Evolutionary conservation across 2,888 invertebrate genomes (phyloP), one percentile per base, ranked within the genome.

Genomic region (Latrodectus elegans): DNA sequence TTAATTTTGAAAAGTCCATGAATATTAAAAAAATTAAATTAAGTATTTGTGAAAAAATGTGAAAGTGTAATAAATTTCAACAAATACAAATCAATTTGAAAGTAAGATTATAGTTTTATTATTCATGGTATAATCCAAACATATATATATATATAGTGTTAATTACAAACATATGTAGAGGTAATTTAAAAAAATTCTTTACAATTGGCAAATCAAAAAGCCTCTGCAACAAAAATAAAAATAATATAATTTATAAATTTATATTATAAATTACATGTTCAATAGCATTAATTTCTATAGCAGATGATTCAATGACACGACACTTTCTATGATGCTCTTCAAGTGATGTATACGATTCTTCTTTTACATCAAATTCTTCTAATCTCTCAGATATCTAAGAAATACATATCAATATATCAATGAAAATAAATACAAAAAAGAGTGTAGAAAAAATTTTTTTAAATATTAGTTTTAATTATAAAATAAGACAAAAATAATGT

Each of bases 321-420:
- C 96, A 93, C 90, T 95, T 95, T 72, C 95, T 94, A 90, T 91
- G 91, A n/a, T 88, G 65, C 38, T 70, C 72, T 71, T 90, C 85
- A 10, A 96, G 92, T 9, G 93, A 93, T 71, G 92, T 92, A 0
- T 94, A 93, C 89, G 94, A 93, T 81, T 94, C 94, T 93, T 98
- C 98, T 91, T 95, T 94, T 0, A 99, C 95, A 93, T 97, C 95
- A 93, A 98, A 98, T 91, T 95, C 95, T 75, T 96, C 95, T 73
- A 98, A 93, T 51, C 95, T 95, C 93, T 96, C 96, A 0, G 97
- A 88, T 26, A 83, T 70, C 88, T 88, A 52, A 3, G 71, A 14
- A 10, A 67, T 67, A 53, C 6, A 22, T 6, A 0, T 12, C 11
- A 10, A 60, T 6, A 4, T 15, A 60, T 60, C 10, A 60, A 4